Base-by-base conservation (phyloP, 2,888 invertebrate species). In the Philopedon plagiatum region DNA sequence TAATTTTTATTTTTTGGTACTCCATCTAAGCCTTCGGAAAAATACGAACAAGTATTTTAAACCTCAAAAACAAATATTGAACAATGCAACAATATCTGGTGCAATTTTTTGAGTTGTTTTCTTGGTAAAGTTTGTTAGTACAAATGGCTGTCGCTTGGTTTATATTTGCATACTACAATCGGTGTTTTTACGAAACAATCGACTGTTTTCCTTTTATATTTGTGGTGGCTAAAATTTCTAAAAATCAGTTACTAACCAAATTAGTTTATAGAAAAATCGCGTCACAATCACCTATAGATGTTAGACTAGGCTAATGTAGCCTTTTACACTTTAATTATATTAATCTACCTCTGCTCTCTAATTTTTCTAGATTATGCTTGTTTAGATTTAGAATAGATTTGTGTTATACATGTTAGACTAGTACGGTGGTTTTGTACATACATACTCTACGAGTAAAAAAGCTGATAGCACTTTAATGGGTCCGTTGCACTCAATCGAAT, bases 301-400 rank as follows among this genome's bases (percentile, higher is more conserved):
- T 44, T 66, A 66, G 34, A 62, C 49, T 70, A 70, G 60, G 63
- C 69, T 63, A 57, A 63, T 29, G 63, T 49, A 51, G 63, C 58
- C 69, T 62, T 34, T 70, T 54, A 51, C 44, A 71, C 71, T 23
- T 58, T 15, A 23, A 39, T 39, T 37, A n/a, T 21, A 67, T 62
- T 70, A 66, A 73, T 74, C 74, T 74, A 74, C 74, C 74, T 74
- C 62, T 74, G 74, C 74, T 74, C 74, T 74, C 74, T 74, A 71
- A 71, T 68, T 68, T n/a, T 66, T 73, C 19, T 72, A 66, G 61
- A 37, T 21, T 64, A 29, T 70, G 70, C 64, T 64, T 70, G 63
- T 58, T 70, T 69, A 62, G 69, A 49, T 37, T 60, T 61, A 61
- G 66, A 23, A 29, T 46, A 19, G 7, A 2, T 34, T 3, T 32